phyloP scores from a whole-genome alignment of 2,797 vertebrate species.

The Neosilurus mollespiculum region DNA sequence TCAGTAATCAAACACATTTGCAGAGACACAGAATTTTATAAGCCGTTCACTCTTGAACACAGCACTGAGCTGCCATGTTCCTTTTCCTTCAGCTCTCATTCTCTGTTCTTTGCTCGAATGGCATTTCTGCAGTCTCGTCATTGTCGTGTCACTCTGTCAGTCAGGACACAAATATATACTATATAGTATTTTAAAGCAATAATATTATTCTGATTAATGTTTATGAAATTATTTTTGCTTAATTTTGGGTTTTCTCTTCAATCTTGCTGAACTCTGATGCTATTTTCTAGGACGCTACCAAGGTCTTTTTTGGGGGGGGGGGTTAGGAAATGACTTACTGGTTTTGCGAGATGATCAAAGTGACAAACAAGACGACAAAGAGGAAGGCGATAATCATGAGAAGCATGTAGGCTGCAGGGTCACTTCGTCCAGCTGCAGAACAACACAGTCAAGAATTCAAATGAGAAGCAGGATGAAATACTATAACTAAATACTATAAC shows the following conservation, averaged over 20 bases:
- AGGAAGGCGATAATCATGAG: slow-evolving; percentile 82
- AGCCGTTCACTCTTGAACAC: background rate
- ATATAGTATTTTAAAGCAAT: background rate
- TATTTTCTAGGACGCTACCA: background rate
- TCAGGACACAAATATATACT: background rate
- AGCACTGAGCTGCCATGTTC: background rate
- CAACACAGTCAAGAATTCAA: slow-evolving; percentile 19
- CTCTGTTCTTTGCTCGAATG: background rate
- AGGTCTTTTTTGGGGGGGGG: background rate
- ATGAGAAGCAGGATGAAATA: background rate
- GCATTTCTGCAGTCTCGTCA: background rate
- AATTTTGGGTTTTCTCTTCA: background rate
- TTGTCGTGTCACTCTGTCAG: background rate
- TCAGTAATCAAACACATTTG: slow-evolving; percentile 31
- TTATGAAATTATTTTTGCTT: background rate
- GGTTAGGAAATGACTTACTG: slow-evolving; percentile 72
- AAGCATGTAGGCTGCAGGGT: slow-evolving; percentile 76
- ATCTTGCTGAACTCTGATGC: background rate
- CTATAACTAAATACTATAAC: too few species aligned
- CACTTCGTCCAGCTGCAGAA: slow-evolving; percentile 71
- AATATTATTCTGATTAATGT: background rate
- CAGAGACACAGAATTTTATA: background rate
- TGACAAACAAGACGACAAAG: slow-evolving; percentile 80
- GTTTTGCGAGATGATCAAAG: slow-evolving; percentile 82
- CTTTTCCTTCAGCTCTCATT: background rate